Evolutionary conservation across 2,113 vertebrate genomes (phyloP).

Genomic region (Bos taurus): DNA sequence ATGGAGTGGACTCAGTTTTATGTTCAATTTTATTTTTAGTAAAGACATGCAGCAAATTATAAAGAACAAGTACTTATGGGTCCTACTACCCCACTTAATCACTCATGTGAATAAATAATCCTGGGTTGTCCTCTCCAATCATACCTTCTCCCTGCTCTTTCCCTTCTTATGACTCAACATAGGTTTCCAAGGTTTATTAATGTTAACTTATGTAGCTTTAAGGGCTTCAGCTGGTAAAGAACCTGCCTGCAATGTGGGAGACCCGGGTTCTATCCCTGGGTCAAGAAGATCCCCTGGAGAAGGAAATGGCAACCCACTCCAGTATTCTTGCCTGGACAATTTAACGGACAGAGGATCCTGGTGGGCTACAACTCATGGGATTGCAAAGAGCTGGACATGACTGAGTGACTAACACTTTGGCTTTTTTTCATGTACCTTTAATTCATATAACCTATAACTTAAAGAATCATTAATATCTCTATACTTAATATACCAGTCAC

Average conservation of each 20-base stretch:
- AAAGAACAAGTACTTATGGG: background rate
- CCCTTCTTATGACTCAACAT: background rate
- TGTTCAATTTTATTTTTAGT: background rate
- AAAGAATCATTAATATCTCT: background rate
- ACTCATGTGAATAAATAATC: rapidly evolving
- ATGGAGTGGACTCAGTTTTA: background rate
- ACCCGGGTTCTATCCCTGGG: background rate
- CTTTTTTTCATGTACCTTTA: background rate
- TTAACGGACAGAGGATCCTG: background rate
- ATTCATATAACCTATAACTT: background rate
- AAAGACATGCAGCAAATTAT: background rate
- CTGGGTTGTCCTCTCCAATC: background rate
- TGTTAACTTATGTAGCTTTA: background rate
- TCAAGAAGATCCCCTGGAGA: background rate
- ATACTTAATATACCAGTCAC: background rate
- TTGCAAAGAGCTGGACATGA: background rate
- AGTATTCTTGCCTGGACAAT: background rate
- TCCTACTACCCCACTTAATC: background rate
- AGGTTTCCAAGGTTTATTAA: background rate
- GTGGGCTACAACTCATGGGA: background rate
- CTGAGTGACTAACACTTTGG: background rate
- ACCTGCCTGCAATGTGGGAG: background rate
- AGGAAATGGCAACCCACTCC: background rate
- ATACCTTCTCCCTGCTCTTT: background rate
- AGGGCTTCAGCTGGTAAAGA: background rate